Percentiles rank a stretch among this genome's conserved stretches.
These are phyloP conservation scores for Chaetura pelagica DNA, from an alignment of 2,113 vertebrate species.

Conservation along the genomic window DNA sequence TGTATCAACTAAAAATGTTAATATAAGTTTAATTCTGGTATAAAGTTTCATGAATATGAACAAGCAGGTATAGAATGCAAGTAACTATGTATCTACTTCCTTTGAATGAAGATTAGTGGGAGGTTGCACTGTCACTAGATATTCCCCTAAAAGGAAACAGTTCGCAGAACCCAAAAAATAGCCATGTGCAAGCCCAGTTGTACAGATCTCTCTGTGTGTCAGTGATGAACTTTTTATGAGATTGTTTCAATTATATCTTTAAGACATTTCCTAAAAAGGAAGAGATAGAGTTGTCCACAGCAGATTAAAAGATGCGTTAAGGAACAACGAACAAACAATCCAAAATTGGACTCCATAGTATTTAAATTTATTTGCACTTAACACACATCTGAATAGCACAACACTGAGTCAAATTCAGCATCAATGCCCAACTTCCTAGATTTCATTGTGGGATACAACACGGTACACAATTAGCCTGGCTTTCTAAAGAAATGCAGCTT, in stretches of 20 bases:
- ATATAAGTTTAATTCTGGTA: slow-evolving; percentile 7
- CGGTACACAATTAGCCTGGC: not conserved
- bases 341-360: not conserved
- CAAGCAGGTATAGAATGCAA: not conserved
- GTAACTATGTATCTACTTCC: not conserved
- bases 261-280: slow-evolving; percentile 69
- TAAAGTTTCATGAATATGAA: slow-evolving; percentile 6
- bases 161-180: slow-evolving; percentile 62
- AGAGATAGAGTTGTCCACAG: slow-evolving; percentile 33
- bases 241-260: slow-evolving; percentile 57
- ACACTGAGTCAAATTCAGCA: not conserved
- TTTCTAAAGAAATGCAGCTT: not conserved
- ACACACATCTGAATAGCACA: not conserved
- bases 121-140: slow-evolving; percentile 24
- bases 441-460: not conserved
- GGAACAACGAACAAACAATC: slow-evolving; percentile 46
- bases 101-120: not conserved
- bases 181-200: slow-evolving; percentile 15
- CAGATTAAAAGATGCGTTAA: slow-evolving; percentile 37
- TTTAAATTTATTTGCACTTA: slow-evolving; percentile 2
- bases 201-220: slow-evolving; percentile 53
- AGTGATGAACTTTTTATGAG: slow-evolving; percentile 56
- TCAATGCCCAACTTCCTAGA: not conserved
- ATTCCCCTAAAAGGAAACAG: slow-evolving; percentile 68
- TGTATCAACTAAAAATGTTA: slow-evolving; percentile 7